Evolutionary conservation across 2,888 invertebrate species (phyloP), one percentile per base, ranked within the genome.

Genomic region (Drosophila quinaria): DNA sequence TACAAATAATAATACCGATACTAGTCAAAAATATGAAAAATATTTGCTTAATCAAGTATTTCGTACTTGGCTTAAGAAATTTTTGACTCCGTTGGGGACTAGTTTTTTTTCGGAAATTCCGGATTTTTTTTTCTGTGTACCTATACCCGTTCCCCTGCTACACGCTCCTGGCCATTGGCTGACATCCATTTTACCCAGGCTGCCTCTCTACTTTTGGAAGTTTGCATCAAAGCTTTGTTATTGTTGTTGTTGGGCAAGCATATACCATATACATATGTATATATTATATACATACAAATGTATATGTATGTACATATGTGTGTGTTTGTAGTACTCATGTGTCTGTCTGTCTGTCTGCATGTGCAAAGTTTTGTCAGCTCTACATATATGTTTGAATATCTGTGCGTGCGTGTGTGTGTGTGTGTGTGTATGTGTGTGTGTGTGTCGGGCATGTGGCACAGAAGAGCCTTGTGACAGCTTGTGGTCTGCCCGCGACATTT

Each of bases 401-500:
- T 25, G 52, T 70, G 52, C 44, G 33, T 47, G 50, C 11, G 31
- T 60, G 31, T 50, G 33, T 19, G 31, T 25, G 17, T 19, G 25
- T 25, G 1, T 1, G 33, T 5, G 46, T 63, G 10, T 47, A 39
- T 29, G 39, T 25, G 29, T 22, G 33, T 10, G 42, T 66, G 17
- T 25, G 37, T 9, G 50, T 3, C 19, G 58, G 50, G 65, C 63
- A 66, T 74, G 71, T 82, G 66, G 56, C 77, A 78, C 71, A 74
- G 68, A 67, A 77, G 62, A 72, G 70, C 80, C 78, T 87, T 87
- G 79, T 87, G 89, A 90, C 90, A 89, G 83, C 89, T 89, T 90
- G 91, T 87, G 89, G 89, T 91, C 89, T 91, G 91, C 87, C 75
- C 44, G 73, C 77, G 90, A 90, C 89, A 90, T 84, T 81, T 90